These are phyloP conservation scores for Macrotrachela quadricornifera DNA, from an alignment of 1,140 invertebrate species.

Conservation along the genomic window DNA sequence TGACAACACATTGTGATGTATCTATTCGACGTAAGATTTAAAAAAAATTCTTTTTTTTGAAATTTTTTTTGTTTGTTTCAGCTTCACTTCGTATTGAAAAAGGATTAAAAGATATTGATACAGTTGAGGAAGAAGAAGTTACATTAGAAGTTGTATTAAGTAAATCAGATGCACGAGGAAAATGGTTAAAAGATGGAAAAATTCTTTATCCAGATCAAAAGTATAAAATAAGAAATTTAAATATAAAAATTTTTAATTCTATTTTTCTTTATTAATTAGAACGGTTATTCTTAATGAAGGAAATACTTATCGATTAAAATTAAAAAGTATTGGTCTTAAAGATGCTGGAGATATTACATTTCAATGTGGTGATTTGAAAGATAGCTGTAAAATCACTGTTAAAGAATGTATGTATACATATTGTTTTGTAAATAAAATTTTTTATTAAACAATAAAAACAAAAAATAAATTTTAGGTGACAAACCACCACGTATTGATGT, in stretches of 20 bases:
- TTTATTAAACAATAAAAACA: conserved; percentile 12
- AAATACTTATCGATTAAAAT: conserved; percentile 66
- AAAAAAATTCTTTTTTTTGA: neutral
- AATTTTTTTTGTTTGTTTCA: neutral
- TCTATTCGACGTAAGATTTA: conserved; percentile 1
- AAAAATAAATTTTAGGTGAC: conserved; percentile 19
- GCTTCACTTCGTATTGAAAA: conserved; percentile 47
- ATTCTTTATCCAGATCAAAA: conserved; percentile 31
- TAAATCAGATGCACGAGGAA: conserved; percentile 71
- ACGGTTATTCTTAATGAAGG: conserved; percentile 79
- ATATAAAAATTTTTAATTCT: conserved; percentile 8
- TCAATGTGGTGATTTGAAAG: conserved; percentile 68
- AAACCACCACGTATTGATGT: conserved; percentile 31
- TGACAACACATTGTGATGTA: neutral
- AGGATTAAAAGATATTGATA: conserved; percentile 68
- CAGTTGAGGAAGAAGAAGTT: conserved; percentile 72
- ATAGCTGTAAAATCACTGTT: conserved; percentile 72
- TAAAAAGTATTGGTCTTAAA: conserved; percentile 70
- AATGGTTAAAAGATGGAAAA: conserved; percentile 74
- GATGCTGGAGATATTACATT: conserved; percentile 90
- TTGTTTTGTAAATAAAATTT: neutral
- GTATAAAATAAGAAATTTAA: conserved; percentile 75
- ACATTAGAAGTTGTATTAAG: conserved; percentile 79
- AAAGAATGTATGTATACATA: conserved; percentile 37
- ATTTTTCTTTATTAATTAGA: conserved; percentile 50